These are phyloP conservation scores for Lytechinus variegatus DNA, from an alignment of 35 echinoderm and acorn worm species.

Conservation along the genomic window DNA sequence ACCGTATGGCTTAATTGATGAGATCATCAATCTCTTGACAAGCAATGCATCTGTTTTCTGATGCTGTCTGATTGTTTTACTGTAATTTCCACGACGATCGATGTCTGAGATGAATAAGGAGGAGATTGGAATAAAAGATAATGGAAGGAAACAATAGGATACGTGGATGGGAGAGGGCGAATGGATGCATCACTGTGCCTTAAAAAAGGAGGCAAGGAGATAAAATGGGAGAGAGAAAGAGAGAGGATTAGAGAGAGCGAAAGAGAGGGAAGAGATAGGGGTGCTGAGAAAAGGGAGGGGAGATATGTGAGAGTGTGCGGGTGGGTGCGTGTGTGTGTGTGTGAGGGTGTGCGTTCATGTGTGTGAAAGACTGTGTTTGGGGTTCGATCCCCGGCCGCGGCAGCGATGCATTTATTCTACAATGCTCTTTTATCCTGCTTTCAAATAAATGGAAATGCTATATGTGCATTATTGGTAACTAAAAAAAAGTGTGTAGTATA, in stretches of 20 bases:
- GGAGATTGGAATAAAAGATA: neutral
- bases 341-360: too few relatives aligned
- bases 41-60: slow-evolving; percentile 1
- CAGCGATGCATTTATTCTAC: too few relatives aligned
- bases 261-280: neutral
- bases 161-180: neutral
- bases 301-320: too few relatives aligned
- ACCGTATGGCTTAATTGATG: slow-evolving; percentile 14
- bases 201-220: neutral
- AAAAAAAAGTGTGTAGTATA: too few relatives aligned
- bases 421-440: too few relatives aligned
- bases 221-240: neutral
- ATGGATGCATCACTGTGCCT: neutral
- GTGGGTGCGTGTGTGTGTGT: too few relatives aligned
- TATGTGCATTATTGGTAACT: too few relatives aligned
- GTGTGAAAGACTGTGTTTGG: too few relatives aligned
- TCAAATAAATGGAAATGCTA: too few relatives aligned
- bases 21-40: slow-evolving; percentile 22
- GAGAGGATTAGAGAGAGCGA: neutral
- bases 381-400: too few relatives aligned
- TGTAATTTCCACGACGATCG: neutral
- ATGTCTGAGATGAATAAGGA: neutral
- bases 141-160: neutral
- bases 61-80: neutral
- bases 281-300: too few relatives aligned